A percentile compares a stretch with the other conserved stretches of the same genome.
Conservation (phyloP, 2,888 invertebrate genomes). For the Helicoverpa assulta region DNA sequence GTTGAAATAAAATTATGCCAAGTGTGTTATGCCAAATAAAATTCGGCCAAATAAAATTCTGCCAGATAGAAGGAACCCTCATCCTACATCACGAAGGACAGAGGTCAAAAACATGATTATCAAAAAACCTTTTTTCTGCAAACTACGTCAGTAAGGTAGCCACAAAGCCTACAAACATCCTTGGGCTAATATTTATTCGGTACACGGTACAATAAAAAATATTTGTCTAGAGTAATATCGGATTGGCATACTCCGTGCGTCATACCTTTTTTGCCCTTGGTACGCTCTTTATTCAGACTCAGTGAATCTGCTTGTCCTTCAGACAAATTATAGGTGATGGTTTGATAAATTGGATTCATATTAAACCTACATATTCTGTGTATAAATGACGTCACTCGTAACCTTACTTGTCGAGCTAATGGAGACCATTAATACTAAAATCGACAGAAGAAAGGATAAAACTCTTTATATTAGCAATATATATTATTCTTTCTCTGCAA, state of each 20-base stretch:
- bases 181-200: slow-evolving; percentile 51
- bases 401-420: slow-evolving; percentile 25
- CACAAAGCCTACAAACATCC: slow-evolving; percentile 42
- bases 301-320: slow-evolving; percentile 26
- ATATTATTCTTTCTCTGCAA: slow-evolving; percentile 23
- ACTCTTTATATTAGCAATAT: slow-evolving; percentile 22
- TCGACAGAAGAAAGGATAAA: slow-evolving; percentile 21
- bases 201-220: slow-evolving; percentile 48
- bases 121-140: slow-evolving; percentile 53
- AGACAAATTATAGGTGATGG: slow-evolving; percentile 12
- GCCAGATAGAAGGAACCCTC: no score
- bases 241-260: slow-evolving; percentile 48
- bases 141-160: slow-evolving; percentile 47
- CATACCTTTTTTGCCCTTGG: slow-evolving; percentile 54
- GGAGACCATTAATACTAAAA: slow-evolving; percentile 37
- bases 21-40: no score
- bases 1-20: no score
- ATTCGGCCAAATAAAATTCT: no score
- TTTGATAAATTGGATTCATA: slow-evolving; percentile 17
- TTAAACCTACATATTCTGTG: neutral
- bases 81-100: slow-evolving; percentile 27
- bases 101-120: slow-evolving; percentile 58
- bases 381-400: slow-evolving; percentile 1
- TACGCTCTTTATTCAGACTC: slow-evolving; percentile 23
- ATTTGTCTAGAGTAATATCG: slow-evolving; percentile 48